These are phyloP conservation scores for Phaedon cochleariae DNA, from an alignment of 2,888 invertebrate species.

Conservation along the genomic window DNA sequence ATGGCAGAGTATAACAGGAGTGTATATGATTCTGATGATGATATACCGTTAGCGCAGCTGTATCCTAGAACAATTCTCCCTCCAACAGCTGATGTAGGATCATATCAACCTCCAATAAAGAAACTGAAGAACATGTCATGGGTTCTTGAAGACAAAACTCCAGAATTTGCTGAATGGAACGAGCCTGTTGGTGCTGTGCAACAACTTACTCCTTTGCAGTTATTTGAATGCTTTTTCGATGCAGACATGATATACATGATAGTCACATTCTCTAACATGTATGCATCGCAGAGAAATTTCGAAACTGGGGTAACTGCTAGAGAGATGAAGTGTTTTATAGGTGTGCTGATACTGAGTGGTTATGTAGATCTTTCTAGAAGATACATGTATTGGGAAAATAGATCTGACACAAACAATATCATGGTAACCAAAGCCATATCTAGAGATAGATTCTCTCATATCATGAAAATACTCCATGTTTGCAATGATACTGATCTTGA, in stretches of 20 bases:
- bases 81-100: too few species aligned
- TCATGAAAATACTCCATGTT: conserved; percentile 49
- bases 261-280: conserved; percentile 1
- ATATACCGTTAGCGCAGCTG: neutral
- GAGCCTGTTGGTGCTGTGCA: neutral
- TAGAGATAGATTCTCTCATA: conserved; percentile 48
- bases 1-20: too few species aligned
- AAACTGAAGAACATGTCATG: too few species aligned
- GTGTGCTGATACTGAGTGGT: conserved; percentile 36
- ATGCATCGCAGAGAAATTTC: conserved; percentile 3
- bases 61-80: too few species aligned
- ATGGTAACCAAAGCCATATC: conserved; percentile 39
- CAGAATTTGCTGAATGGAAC: neutral
- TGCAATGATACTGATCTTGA: conserved; percentile 45
- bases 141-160: too few species aligned
- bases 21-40: conserved; percentile 22
- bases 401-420: conserved; percentile 30
- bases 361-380: conserved; percentile 31
- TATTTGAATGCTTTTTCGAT: conserved; percentile 14
- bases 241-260: conserved; percentile 25
- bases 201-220: conserved; percentile 5
- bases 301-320: conserved; percentile 15
- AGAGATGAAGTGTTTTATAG: conserved; percentile 40
- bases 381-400: conserved; percentile 39
- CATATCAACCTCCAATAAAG: too few species aligned